These are phyloP conservation scores for Malachius bipustulatus DNA, from an alignment of 2,888 invertebrate species.

Conservation along the genomic window DNA sequence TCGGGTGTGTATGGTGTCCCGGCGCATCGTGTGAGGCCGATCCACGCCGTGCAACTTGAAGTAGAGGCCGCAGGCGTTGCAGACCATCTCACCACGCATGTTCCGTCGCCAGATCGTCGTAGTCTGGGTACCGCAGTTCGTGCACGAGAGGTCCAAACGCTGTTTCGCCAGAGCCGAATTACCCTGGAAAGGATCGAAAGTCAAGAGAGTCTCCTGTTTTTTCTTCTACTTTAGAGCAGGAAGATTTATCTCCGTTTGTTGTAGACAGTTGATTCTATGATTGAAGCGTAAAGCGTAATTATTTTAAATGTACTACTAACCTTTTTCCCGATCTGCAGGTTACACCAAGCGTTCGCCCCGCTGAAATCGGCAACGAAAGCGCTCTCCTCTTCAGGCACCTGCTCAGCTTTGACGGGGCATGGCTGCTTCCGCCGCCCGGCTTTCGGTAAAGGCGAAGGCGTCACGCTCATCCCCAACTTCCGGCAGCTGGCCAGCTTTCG, in stretches of 20 bases:
- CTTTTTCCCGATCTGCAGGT: constrained; percentile 32
- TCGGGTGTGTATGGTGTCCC: constrained; percentile 91
- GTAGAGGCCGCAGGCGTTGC: constrained; percentile 97
- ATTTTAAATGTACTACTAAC: too few relatives aligned
- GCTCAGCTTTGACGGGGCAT: constrained; percentile 56
- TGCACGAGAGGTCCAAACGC: constrained; percentile 79
- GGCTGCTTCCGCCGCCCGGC: constrained; percentile 71
- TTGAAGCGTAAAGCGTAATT: too few relatives aligned
- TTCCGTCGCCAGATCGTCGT: constrained; percentile 97
- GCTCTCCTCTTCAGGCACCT: constrained; percentile 22
- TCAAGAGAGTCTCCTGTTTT: not conserved
- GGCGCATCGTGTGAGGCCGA: constrained; percentile 87
- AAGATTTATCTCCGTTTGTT: too few relatives aligned
- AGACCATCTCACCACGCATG: constrained; percentile 94
- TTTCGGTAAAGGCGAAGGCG: constrained; percentile 35
- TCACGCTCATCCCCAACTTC: constrained; percentile 50
- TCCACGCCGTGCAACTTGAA: constrained; percentile 92
- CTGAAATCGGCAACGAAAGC: constrained; percentile 29
- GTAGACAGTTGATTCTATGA: too few relatives aligned
- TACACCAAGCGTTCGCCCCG: constrained; percentile 36
- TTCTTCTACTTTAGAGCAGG: too few relatives aligned
- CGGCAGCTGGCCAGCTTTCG: constrained; percentile 66
- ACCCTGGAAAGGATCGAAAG: constrained; percentile 10
- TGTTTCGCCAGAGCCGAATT: constrained; percentile 31
- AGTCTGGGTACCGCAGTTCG: constrained; percentile 94